Evolutionary conservation across 92 coral and sea anemone genomes (phyloP).

Genomic region (Chrysogorgia sp.): DNA sequence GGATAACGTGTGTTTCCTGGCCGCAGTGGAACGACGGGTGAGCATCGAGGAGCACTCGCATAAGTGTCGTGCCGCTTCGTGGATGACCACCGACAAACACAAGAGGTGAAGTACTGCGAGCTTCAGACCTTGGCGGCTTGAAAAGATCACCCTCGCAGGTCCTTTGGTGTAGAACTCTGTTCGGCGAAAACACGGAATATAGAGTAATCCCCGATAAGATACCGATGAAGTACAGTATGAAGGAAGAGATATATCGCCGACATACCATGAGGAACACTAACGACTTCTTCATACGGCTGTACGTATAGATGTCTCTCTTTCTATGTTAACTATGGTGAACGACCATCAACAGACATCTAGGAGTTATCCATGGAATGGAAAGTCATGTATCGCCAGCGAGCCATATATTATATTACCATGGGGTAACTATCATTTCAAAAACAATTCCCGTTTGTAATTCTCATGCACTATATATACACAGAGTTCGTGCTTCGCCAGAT

Average conservation of each 20-base stretch:
- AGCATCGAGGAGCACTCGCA: conserved; percentile 90
- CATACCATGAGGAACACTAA: neutral
- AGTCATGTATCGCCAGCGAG: too few relatives aligned
- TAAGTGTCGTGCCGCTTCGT: conserved; percentile 93
- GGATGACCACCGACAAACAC: conserved; percentile 96
- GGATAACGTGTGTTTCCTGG: conserved; percentile 92
- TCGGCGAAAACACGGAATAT: neutral
- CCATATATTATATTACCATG: too few relatives aligned
- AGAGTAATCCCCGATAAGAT: conserved; percentile 3
- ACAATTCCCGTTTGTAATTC: too few relatives aligned
- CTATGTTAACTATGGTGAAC: too few relatives aligned
- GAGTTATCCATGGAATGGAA: too few relatives aligned
- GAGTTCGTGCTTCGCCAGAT: neutral
- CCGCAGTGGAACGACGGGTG: conserved; percentile 95
- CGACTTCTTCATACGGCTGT: neutral
- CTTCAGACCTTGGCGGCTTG: neutral
- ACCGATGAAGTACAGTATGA: conserved; percentile 4
- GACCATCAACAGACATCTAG: neutral
- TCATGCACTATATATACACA: too few relatives aligned
- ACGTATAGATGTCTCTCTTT: too few relatives aligned
- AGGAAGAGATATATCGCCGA: neutral
- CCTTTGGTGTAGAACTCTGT: neutral
- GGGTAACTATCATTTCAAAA: too few relatives aligned
- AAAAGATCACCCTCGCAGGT: neutral
- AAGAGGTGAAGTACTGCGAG: conserved; percentile 62